These are phyloP conservation scores for Drosophila meridiana DNA, from an alignment of 2,888 invertebrate genomes.

Conservation along the genomic window DNA sequence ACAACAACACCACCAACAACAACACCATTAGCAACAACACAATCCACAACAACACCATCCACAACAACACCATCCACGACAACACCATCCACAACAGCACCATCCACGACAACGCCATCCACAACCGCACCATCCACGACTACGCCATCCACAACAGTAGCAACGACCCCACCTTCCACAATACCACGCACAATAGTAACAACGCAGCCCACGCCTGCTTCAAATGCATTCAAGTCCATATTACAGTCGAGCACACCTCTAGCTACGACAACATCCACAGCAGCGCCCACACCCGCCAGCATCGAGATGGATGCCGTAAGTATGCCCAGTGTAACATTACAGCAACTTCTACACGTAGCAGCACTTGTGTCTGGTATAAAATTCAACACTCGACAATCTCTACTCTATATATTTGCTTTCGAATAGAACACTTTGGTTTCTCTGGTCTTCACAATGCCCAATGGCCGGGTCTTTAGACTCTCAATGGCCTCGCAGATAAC, in stretches of 20 bases:
- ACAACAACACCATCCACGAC: neutral
- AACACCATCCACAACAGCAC: neutral
- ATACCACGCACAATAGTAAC: neutral
- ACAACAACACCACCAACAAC: conserved; percentile 5
- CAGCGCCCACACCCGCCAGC: neutral
- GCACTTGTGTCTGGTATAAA: neutral
- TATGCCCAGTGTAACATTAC: conserved; percentile 3
- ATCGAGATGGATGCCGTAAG: conserved; percentile 24
- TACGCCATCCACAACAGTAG: neutral
- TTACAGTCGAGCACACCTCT: neutral
- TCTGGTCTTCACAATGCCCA: conserved; percentile 19
- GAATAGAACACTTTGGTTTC: conserved; percentile 29
- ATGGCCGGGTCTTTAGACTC: conserved; percentile 26
- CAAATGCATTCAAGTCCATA: neutral
- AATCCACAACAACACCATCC: neutral
- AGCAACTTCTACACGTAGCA: conserved; percentile 11
- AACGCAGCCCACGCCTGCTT: neutral
- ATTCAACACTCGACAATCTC: conserved; percentile 4
- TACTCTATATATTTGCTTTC: neutral
- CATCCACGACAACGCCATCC: neutral
- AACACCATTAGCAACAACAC: neutral
- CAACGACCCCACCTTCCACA: neutral
- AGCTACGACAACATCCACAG: neutral
- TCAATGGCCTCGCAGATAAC: conserved; percentile 21
- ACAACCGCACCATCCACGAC: neutral